phyloP scores from a whole-genome alignment of 37 sponge, comb jelly and placozoan genomes.

The Dysidea cf. avara region DNA sequence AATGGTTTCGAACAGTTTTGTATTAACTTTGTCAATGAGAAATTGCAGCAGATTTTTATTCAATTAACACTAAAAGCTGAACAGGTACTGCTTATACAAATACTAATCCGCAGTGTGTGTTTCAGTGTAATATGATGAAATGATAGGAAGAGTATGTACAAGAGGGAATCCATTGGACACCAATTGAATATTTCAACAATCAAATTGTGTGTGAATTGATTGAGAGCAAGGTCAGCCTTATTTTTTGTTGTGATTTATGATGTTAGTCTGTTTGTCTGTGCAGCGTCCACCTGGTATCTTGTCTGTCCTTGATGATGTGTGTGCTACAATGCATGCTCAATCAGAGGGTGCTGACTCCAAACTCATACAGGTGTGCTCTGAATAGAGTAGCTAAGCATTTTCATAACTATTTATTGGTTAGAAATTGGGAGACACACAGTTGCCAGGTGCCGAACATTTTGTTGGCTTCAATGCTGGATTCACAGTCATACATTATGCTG shows the following conservation, averaged over 20 bases:
- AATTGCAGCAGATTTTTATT: slow-evolving; percentile 98
- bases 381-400: neutral
- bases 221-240: slow-evolving; percentile 78
- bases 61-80: slow-evolving; percentile 97
- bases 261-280: neutral
- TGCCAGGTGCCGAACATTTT: slow-evolving; percentile 84
- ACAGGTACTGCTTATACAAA: slow-evolving; percentile 53
- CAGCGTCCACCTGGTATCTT: slow-evolving; percentile 96
- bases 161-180: slow-evolving; percentile 96
- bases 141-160: slow-evolving; percentile 89
- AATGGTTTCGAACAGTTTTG: slow-evolving; percentile 99
- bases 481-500: slow-evolving; percentile 93
- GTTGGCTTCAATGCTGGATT: slow-evolving; percentile 91
- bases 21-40: slow-evolving; percentile 99
- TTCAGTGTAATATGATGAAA: slow-evolving; percentile 1
- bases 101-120: neutral
- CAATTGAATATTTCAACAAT: slow-evolving; percentile 98
- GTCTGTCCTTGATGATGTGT: slow-evolving; percentile 93
- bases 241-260: neutral
- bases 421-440: slow-evolving; percentile 78
- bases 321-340: slow-evolving; percentile 95
- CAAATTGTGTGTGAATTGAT: slow-evolving; percentile 96
- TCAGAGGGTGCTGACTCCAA: slow-evolving; percentile 95
- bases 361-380: slow-evolving; percentile 74
- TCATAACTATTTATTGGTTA: neutral